Evolutionary conservation across 1,140 invertebrate species (phyloP).

Genomic region (Tetramorium alpestre): DNA sequence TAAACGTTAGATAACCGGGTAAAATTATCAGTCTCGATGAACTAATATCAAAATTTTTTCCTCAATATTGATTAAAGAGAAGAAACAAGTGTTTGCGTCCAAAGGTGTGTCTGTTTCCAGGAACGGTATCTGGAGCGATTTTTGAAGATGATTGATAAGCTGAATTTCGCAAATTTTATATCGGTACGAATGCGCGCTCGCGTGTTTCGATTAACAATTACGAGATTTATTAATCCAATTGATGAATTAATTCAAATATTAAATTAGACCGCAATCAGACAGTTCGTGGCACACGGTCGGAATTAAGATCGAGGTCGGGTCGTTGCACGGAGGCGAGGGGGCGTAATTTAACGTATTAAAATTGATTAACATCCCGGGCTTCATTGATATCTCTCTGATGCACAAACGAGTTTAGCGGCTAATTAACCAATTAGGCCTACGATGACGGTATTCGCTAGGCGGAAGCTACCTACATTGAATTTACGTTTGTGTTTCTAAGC

Average conservation of each 20-base stretch:
- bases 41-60: not conserved
- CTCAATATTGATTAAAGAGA: not conserved
- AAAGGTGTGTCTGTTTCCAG: not conserved
- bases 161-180: not conserved
- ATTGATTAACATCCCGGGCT: conserved; percentile 74
- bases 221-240: conserved; percentile 74
- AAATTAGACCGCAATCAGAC: conserved; percentile 79
- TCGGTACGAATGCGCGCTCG: not conserved
- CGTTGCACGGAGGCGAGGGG: conserved; percentile 66
- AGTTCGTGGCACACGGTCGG: conserved; percentile 57
- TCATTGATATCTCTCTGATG: conserved; percentile 44
- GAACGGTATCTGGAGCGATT: not conserved
- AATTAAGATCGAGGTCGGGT: conserved; percentile 72
- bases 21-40: not conserved
- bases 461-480: not conserved
- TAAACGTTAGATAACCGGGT: not conserved
- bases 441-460: not conserved
- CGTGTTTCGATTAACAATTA: conserved; percentile 71
- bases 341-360: conserved; percentile 76
- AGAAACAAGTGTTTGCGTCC: not conserved
- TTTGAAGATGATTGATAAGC: not conserved
- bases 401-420: not conserved
- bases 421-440: conserved; percentile 6
- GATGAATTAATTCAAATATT: conserved; percentile 78
- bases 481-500: not conserved